phyloP scores from a whole-genome alignment of 2,888 invertebrate genomes.

The Bembecia ichneumoniformis region DNA sequence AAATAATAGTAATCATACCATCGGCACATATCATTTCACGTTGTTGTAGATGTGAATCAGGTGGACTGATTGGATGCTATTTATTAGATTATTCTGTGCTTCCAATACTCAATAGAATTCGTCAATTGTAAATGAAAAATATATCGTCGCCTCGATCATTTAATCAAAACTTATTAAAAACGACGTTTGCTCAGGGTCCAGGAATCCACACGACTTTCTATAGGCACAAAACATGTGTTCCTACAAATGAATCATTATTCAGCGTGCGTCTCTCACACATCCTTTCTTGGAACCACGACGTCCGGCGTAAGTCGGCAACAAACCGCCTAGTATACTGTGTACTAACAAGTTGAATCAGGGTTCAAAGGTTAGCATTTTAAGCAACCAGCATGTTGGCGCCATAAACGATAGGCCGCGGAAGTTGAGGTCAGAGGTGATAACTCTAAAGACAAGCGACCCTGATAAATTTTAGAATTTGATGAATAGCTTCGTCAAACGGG shows the following conservation, averaged over 20 bases:
- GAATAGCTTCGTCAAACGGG: not conserved
- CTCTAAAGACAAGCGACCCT: not conserved
- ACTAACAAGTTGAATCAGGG: not conserved
- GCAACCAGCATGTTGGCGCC: not conserved
- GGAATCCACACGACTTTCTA: not conserved
- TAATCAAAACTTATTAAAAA: too few species aligned
- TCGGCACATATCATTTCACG: too few species aligned
- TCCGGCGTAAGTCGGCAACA: conserved; percentile 6
- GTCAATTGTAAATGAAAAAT: too few species aligned
- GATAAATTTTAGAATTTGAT: not conserved
- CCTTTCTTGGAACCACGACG: conserved; percentile 5
- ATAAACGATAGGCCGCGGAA: not conserved
- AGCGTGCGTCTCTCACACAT: not conserved
- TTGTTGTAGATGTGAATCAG: too few species aligned
- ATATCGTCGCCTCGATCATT: too few species aligned
- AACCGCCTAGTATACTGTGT: not conserved
- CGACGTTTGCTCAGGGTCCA: not conserved
- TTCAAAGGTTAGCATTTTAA: not conserved
- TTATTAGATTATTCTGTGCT: too few species aligned
- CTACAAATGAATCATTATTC: not conserved
- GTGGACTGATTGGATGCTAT: too few species aligned
- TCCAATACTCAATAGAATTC: too few species aligned
- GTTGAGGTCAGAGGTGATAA: not conserved
- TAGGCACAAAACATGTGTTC: not conserved
- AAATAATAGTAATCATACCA: too few species aligned